Evolutionary conservation across 2,888 invertebrate species (phyloP), one percentile per base, ranked within the genome.

Genomic region (Eristalinus aeneus): DNA sequence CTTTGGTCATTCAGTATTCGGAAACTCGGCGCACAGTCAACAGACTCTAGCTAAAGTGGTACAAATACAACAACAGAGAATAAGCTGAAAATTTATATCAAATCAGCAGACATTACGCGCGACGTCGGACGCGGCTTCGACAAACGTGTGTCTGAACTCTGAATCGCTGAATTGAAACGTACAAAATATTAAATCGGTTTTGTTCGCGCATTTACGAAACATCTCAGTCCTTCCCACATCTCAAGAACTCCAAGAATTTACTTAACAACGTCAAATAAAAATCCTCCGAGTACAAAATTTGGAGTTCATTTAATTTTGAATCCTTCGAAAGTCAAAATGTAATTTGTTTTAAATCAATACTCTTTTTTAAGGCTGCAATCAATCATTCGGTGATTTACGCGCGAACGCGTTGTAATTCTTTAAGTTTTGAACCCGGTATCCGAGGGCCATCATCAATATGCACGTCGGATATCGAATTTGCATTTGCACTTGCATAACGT

Each of bases 1-100:
- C 90, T 90, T 90, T 89, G 89, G 90, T 89, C 90, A 91, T 89
- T 92, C 92, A 92, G 92, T 92, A 89, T 90, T 89, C 90, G 90
- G 90, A 90, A 91, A 90, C 90, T 90, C 90, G 91, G 91, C 91
- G 89, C 89, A 89, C 90, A 91, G 92, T 91, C 90, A 89, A 91
- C 86, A 86, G 85, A 85, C 85, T 84, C 85, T 78, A 82, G 77
- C 86, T 73, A 71, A 53, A 81, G 82, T 77, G 65, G 71, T 69
- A 72, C 54, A 36, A 75, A 65, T 27, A 75, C 67, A 74, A 78
- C 34, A 72, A 85, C 63, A 76, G 23, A 73, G 36, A 73, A 72
- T 22, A 63, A 53, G 64, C 65, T 31, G 58, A 73, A 83, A 71
- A 83, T 68, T 68, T 71, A 86, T 68, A 80, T 77, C 77, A 86